Evolutionary conservation across 2,797 vertebrate species (phyloP), one percentile per base, ranked within the genome.

Genomic region (Hylomyscus alleni): DNA sequence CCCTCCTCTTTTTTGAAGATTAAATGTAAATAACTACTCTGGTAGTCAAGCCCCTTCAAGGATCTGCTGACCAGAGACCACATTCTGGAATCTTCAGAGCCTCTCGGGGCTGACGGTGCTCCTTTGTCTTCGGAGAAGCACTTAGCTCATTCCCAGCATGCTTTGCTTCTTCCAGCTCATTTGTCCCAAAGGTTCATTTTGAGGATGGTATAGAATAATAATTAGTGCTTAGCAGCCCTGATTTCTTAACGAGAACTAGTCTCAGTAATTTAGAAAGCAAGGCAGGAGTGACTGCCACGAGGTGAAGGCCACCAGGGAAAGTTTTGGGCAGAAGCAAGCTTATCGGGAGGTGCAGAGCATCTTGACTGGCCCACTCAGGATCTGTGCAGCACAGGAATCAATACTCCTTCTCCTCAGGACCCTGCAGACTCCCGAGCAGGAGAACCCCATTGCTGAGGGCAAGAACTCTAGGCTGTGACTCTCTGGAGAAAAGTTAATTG

Each of bases 191-290:
- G 69, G 14, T 90, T 96, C 87, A 81, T 96, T 90, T 95, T 86
- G 67, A 93, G 91, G 15, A n/a, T 73, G 62, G 83, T 34, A 82
- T 90, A n/a, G 90, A 92, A 96, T 92, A 85, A 85, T 88, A 85
- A 72, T 82, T 58, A 77, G 75, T 29, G 40, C 65, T 91, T 37
- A 31, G 15, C 40, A 87, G 37, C 54, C 65, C 1, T 22, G 56
- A 29, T 0, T 81, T 91, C 76, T 80, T 89, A 14, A 85, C 19
- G 60, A 77, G 31, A 37, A 47, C 10, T 40, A 19, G 73, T n/a
- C 69, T 86, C 76, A 56, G 83, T 88, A 83, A 60, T 72, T 96
- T 58, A 73, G 89, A 92, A 86, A 92, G 83, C 34, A 54, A 65
- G 58, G 13, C 83, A 22, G 34, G 50, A 6, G 7, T 17, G 1